Conservation (phyloP, 1,140 invertebrate species). For the Brachionus manjavacas region DNA sequence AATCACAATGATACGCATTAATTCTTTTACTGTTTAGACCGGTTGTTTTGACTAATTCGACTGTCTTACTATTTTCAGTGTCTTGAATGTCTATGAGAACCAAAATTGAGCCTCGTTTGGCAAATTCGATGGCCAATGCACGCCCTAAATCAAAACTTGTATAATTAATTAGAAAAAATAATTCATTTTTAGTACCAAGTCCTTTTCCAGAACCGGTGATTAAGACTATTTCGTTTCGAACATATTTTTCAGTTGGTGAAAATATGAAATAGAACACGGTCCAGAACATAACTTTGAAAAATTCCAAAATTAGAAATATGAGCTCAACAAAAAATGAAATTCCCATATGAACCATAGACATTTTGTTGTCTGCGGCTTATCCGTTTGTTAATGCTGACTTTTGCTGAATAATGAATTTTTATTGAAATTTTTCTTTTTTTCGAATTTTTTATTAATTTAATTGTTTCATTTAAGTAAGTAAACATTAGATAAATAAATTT, state of each 20-base stretch:
- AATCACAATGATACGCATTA: conserved; percentile 38
- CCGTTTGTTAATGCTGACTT: neutral
- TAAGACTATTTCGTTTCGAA: conserved; percentile 36
- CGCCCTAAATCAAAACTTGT: conserved; percentile 61
- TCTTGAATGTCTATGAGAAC: conserved; percentile 90
- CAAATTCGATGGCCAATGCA: conserved; percentile 72
- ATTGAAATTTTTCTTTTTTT: neutral
- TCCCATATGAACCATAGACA: conserved; percentile 40
- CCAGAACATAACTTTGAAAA: conserved; percentile 40
- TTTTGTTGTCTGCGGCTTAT: neutral
- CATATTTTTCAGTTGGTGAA: conserved; percentile 29
- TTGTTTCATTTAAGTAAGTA: neutral
- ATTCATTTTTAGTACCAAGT: neutral
- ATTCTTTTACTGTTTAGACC: conserved; percentile 7
- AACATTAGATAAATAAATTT: neutral
- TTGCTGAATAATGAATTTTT: neutral
- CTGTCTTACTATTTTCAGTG: conserved; percentile 71
- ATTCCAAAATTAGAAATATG: conserved; percentile 19
- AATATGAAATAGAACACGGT: conserved; percentile 39
- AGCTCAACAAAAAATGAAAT: conserved; percentile 40
- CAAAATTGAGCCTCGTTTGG: conserved; percentile 72
- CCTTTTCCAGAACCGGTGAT: conserved; percentile 39
- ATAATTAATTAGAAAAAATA: neutral
- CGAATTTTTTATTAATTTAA: neutral
- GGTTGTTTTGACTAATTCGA: conserved; percentile 56